These are phyloP conservation scores for Rhinopomastus cyanomelas DNA, from an alignment of 2,113 vertebrate genomes.

Conservation along the genomic window DNA sequence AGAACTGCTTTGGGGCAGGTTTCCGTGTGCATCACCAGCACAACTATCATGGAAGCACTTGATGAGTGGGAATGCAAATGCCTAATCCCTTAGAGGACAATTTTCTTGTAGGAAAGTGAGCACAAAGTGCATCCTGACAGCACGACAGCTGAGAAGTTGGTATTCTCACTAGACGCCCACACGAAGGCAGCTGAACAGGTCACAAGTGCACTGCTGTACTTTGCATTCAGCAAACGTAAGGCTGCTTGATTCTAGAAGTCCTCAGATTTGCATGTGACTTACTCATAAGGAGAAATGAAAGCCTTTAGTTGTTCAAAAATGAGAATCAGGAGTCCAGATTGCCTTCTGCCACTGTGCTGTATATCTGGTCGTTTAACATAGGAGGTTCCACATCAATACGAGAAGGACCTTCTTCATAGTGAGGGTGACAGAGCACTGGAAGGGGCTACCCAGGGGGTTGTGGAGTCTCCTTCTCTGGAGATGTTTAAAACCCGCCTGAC, in stretches of 20 bases:
- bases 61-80: not conserved
- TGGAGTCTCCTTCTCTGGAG: too few species aligned
- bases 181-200: not conserved
- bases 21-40: fast-evolving
- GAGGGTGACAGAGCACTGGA: too few species aligned
- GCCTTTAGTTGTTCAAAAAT: not conserved
- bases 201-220: not conserved
- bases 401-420: too few species aligned
- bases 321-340: not conserved
- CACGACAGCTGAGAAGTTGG: not conserved
- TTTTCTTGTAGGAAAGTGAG: not conserved
- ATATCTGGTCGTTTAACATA: not conserved
- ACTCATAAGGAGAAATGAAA: not conserved
- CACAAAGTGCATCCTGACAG: not conserved
- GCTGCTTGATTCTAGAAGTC: not conserved
- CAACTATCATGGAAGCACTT: not conserved
- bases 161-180: not conserved
- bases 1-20: not conserved
- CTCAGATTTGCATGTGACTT: not conserved
- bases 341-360: not conserved
- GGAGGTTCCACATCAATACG: too few species aligned
- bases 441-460: too few species aligned
- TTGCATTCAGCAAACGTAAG: not conserved
- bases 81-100: not conserved
- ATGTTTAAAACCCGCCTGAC: too few species aligned